Conservation (phyloP, 2,113 vertebrate genomes). For the Rhinolophus ferrumequinum region DNA sequence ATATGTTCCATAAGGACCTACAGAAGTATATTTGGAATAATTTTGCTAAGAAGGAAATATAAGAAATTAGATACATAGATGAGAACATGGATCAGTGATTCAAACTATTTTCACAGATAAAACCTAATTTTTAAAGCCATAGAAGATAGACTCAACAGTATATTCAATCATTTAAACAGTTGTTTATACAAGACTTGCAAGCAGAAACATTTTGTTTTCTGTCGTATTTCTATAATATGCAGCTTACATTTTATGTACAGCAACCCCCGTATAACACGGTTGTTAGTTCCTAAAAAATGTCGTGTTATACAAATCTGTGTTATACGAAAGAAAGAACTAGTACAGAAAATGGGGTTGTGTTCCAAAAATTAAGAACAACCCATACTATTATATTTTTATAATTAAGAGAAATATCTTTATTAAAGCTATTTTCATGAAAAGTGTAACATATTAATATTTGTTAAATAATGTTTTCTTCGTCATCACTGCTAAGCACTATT, state of each 20-base stretch:
- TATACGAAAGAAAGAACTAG: too few species aligned
- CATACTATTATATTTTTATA: too few species aligned
- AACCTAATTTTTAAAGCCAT: neutral
- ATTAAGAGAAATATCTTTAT: too few species aligned
- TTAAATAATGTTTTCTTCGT: too few species aligned
- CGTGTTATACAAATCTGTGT: too few species aligned
- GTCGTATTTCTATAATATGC: neutral
- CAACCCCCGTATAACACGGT: too few species aligned
- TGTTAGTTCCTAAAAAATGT: too few species aligned
- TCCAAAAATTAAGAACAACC: too few species aligned
- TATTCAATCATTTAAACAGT: neutral
- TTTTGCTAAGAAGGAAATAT: constrained; percentile 18
- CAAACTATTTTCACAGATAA: constrained; percentile 18
- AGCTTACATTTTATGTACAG: neutral
- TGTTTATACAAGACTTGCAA: neutral
- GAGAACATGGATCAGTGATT: neutral
- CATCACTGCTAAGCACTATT: too few species aligned
- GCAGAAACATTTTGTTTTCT: neutral
- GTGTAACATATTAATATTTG: too few species aligned
- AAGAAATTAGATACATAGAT: neutral
- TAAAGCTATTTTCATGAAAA: too few species aligned
- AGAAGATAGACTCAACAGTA: neutral
- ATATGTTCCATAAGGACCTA: neutral
- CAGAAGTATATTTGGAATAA: constrained; percentile 25
- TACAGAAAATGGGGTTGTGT: too few species aligned